Conservation (phyloP, 2,113 vertebrate species). For the Megaleporinus macrocephalus region DNA sequence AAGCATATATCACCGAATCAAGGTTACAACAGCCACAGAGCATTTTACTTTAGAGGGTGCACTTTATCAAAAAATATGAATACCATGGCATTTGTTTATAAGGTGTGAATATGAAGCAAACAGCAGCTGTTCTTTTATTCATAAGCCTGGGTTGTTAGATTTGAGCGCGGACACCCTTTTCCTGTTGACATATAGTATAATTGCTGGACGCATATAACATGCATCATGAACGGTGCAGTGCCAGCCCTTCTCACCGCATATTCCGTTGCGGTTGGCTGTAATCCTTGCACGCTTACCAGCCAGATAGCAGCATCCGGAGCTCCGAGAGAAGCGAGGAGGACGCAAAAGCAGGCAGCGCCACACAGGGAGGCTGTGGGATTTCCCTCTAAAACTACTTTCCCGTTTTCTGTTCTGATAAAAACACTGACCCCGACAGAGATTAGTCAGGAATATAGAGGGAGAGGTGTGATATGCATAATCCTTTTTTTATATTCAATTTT, state of each 20-base stretch:
- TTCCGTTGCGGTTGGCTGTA: neutral
- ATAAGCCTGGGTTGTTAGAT: constrained; percentile 43
- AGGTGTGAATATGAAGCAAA: constrained; percentile 42
- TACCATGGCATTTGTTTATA: constrained; percentile 9
- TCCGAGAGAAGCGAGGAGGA: constrained; percentile 5
- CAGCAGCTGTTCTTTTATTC: constrained; percentile 46
- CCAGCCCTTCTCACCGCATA: constrained; percentile 6
- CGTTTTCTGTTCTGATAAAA: constrained; percentile 70
- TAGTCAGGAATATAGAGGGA: constrained; percentile 66
- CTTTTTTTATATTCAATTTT: constrained; percentile 47
- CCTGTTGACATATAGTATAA: constrained; percentile 37
- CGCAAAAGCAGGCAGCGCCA: constrained; percentile 18
- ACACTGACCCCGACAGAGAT: constrained; percentile 72
- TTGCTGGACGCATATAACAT: constrained; percentile 26
- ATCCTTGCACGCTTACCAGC: constrained; percentile 29
- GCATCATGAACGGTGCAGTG: constrained; percentile 10
- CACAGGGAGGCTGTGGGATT: constrained; percentile 51
- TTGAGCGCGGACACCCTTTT: constrained; percentile 29
- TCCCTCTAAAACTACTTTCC: constrained; percentile 64
- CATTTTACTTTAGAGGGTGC: constrained; percentile 30
- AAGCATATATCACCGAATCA: neutral
- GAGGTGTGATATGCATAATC: constrained; percentile 70
- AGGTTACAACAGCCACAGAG: constrained; percentile 19
- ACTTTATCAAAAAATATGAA: constrained; percentile 45
- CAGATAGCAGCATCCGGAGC: constrained; percentile 30